A percentile compares a stretch with the other conserved stretches of the same genome.
These are phyloP conservation scores for Drosophila aldrichi DNA, from an alignment of 2,888 invertebrate species.

Conservation along the genomic window DNA sequence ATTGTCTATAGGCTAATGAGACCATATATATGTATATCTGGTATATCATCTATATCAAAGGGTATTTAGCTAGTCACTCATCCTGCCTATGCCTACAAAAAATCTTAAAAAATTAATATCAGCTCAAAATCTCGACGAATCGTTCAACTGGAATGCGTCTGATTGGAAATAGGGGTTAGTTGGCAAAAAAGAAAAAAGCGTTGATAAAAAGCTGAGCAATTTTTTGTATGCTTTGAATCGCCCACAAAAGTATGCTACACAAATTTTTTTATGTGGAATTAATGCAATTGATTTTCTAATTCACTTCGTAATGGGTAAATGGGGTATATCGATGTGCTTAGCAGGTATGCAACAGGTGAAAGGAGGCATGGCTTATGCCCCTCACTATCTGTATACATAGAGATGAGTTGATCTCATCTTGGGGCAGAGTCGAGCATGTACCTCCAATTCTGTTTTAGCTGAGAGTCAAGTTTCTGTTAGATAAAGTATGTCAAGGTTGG, in stretches of 20 bases:
- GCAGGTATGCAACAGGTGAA: background rate
- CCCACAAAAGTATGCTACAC: constrained; percentile 9
- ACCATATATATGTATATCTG: background rate
- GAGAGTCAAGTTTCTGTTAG: background rate
- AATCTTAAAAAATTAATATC: background rate
- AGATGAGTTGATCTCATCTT: background rate
- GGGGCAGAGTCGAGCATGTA: background rate
- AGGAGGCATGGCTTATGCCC: background rate
- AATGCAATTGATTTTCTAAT: constrained; percentile 7
- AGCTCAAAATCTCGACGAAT: background rate
- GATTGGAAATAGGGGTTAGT: constrained; percentile 10
- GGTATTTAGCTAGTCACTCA: background rate
- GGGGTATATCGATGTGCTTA: background rate
- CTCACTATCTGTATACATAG: background rate
- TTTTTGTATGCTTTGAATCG: background rate
- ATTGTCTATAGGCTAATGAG: constrained; percentile 43
- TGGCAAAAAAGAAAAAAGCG: background rate
- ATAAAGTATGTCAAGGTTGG: background rate
- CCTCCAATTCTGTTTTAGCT: too few relatives aligned
- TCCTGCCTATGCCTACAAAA: background rate
- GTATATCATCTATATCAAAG: background rate
- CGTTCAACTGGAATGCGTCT: constrained; percentile 9
- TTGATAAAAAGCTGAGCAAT: background rate
- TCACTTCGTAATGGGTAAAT: background rate
- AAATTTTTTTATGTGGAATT: constrained; percentile 9